Conservation (phyloP, 2,113 vertebrate species). For the Microtus ochrogaster region DNA sequence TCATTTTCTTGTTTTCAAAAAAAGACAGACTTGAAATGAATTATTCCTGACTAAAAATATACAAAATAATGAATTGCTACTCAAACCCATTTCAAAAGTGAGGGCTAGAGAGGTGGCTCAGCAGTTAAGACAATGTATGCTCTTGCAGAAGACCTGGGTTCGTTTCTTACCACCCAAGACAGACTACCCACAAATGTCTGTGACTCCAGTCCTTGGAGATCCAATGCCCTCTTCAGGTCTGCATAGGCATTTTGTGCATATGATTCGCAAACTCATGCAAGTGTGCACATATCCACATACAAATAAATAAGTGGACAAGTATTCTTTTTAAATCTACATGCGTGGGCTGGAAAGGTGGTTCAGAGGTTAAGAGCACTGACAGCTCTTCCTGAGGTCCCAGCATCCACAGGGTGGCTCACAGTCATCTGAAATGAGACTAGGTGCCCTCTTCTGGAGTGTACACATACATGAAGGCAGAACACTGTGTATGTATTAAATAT, state of each 20-base stretch:
- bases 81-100: neutral
- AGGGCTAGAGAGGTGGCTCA: neutral
- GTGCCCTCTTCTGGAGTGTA: neutral
- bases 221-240: neutral
- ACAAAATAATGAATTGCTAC: neutral
- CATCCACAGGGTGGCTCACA: neutral
- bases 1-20: slow-evolving; percentile 39
- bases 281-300: neutral
- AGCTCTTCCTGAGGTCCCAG: neutral
- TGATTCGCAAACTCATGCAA: neutral
- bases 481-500: neutral
- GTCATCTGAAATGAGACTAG: neutral
- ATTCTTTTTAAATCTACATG: neutral
- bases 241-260: fast-evolving
- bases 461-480: neutral
- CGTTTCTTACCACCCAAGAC: neutral
- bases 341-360: neutral
- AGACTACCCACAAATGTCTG: neutral
- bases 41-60: neutral
- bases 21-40: neutral
- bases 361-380: neutral
- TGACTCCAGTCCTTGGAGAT: neutral
- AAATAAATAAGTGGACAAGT: neutral
- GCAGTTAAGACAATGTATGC: neutral
- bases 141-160: neutral